A percentile compares a stretch with the other conserved stretches of the same genome.
Conservation (phyloP, 1,140 invertebrate species). For the Tetramorium alpestre region DNA sequence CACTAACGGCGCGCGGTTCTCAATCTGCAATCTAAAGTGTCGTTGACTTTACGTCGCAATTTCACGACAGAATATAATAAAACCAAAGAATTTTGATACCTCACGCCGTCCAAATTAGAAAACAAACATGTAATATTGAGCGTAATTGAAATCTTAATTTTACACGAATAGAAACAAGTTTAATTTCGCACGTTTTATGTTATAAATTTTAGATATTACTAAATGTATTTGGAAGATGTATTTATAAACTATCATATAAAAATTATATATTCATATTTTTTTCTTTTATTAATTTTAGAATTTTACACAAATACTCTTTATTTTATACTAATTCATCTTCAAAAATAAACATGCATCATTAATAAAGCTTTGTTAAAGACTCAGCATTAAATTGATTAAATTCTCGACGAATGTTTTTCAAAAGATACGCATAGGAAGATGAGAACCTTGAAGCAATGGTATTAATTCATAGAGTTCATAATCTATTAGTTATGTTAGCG, state of each 20-base stretch:
- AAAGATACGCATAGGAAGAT: slow-evolving; percentile 28
- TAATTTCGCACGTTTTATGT: background rate
- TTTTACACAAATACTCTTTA: background rate
- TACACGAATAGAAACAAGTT: background rate
- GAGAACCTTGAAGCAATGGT: slow-evolving; percentile 76
- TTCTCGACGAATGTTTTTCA: background rate
- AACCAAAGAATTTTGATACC: background rate
- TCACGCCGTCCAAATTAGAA: background rate
- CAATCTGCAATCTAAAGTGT: slow-evolving; percentile 67
- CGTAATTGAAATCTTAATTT: slow-evolving; percentile 1
- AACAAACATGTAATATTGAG: background rate
- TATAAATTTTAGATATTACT: background rate
- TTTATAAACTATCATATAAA: background rate
- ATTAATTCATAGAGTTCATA: slow-evolving; percentile 85
- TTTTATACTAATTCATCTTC: background rate
- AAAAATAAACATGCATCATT: background rate
- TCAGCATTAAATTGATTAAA: background rate
- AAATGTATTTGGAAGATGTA: background rate
- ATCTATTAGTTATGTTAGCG: slow-evolving; percentile 85
- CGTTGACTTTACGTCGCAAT: slow-evolving; percentile 13
- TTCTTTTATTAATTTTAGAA: background rate
- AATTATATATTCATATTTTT: background rate
- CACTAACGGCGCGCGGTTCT: slow-evolving; percentile 77
- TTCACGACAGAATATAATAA: background rate
- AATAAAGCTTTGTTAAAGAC: background rate